A percentile compares a stretch with the other conserved stretches of the same genome.
Conservation (phyloP, 2,888 invertebrate genomes). For the Nephrotoma flavescens region DNA sequence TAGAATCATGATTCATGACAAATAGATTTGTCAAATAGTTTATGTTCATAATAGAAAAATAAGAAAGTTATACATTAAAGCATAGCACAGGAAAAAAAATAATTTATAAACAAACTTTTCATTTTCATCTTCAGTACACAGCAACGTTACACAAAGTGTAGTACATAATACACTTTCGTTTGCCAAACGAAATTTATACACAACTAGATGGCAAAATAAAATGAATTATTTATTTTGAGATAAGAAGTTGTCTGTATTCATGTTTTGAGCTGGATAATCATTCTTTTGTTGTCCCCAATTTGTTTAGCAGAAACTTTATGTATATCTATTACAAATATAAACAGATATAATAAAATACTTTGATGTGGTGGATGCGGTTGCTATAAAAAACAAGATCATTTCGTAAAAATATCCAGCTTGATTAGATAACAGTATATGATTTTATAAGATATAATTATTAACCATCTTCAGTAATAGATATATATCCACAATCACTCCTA, state of each 20-base stretch:
- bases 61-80: background rate
- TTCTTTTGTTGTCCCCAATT: background rate
- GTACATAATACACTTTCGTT: background rate
- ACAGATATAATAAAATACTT: background rate
- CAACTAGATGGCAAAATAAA: background rate
- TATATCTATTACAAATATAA: too few species aligned
- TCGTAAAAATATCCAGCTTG: background rate
- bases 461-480: too few species aligned
- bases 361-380: background rate
- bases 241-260: background rate
- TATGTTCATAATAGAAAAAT: background rate
- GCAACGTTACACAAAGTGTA: background rate
- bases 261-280: background rate
- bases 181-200: background rate
- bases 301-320: background rate
- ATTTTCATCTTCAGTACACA: background rate
- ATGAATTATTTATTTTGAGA: background rate
- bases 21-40: background rate
- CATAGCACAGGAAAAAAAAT: background rate
- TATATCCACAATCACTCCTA: too few species aligned
- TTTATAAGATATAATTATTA: too few species aligned
- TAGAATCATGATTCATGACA: background rate
- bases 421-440: background rate
- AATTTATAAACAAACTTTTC: background rate
- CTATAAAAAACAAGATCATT: background rate